Evolutionary conservation across 2,888 invertebrate genomes (phyloP), one percentile per base, ranked within the genome.

Genomic region (Cataglyphis rosenhaueri): DNA sequence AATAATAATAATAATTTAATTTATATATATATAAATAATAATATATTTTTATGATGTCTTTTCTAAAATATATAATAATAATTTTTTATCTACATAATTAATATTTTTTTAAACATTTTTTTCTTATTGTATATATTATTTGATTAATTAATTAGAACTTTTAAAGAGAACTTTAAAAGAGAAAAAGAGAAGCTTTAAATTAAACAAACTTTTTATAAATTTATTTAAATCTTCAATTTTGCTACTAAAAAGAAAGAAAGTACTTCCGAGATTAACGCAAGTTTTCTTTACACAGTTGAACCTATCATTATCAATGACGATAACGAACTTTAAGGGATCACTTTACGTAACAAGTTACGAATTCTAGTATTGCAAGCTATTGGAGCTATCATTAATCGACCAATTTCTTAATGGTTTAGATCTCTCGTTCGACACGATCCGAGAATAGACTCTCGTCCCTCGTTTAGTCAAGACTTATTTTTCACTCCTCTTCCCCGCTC

Each of bases 371-470:
- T 68, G 76, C 79, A 32, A 71, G 75, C 29, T 29, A 29, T 29
- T 29, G 12, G 48, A 44, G 62, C 85, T 91, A 92, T 91, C 91
- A 92, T 91, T 91, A 91, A 89, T 73, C 87, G 75, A 59, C 81
- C 86, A 90, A 91, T 92, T 91, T 88, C 87, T 87, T 91, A 90
- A 91, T 89, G 87, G 85, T 86, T 86, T 73, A 85, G 74, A 79
- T 84, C 84, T 90, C 81, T 78, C 38, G 76, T 86, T 87, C 76
- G 84, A 85, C 62, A 65, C 70, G 81, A 66, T 76, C 84, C 87
- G 57, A 83, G 84, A 88, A 89, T 87, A 87, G 87, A 83, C 62
- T 59, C 35, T 32, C 68, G 61, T 52, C 70, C 62, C 65, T 38
- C 52, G 57, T n/a, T 15, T 70, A 78, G 44, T 44, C 44, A 44